Percentiles rank a stretch among this genome's conserved stretches.
Evolutionary conservation across 2,888 invertebrate genomes (phyloP).

Genomic region (Acholoe squamosa): DNA sequence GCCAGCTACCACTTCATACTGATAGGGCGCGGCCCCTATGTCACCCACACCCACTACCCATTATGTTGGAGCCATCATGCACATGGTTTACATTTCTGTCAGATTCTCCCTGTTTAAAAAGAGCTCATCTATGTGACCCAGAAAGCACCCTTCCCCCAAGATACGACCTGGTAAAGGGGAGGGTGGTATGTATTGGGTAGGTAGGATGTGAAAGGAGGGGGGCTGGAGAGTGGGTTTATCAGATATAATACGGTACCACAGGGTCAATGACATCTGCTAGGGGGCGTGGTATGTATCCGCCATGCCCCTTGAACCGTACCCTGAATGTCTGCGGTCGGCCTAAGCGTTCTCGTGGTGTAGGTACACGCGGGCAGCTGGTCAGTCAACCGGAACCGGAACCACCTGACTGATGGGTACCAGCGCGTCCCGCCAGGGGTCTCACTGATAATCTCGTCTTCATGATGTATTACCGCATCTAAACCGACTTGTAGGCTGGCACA

Average conservation of each 20-base stretch:
- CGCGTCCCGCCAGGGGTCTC: neutral
- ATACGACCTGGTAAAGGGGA: neutral
- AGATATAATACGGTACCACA: neutral
- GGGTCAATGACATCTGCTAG: neutral
- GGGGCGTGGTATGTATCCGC: too few relatives aligned
- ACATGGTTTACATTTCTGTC: slow-evolving; percentile 23
- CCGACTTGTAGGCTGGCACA: neutral
- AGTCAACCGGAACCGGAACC: slow-evolving; percentile 5
- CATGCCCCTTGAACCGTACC: too few relatives aligned
- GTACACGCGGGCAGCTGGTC: neutral
- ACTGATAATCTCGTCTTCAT: neutral
- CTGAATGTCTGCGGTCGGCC: too few relatives aligned
- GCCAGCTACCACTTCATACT: too few relatives aligned
- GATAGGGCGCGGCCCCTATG: too few relatives aligned
- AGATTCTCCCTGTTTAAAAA: neutral
- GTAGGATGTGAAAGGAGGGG: too few relatives aligned
- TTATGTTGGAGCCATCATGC: neutral
- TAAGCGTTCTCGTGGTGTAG: too few relatives aligned
- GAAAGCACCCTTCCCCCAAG: neutral
- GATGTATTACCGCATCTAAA: neutral
- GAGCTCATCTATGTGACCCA: neutral
- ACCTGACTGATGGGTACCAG: neutral
- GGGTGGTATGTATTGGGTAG: neutral
- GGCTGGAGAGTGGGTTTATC: neutral
- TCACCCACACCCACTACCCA: too few relatives aligned